Conservation (phyloP, 2,888 invertebrate genomes). For the Terebella lapidaria region DNA sequence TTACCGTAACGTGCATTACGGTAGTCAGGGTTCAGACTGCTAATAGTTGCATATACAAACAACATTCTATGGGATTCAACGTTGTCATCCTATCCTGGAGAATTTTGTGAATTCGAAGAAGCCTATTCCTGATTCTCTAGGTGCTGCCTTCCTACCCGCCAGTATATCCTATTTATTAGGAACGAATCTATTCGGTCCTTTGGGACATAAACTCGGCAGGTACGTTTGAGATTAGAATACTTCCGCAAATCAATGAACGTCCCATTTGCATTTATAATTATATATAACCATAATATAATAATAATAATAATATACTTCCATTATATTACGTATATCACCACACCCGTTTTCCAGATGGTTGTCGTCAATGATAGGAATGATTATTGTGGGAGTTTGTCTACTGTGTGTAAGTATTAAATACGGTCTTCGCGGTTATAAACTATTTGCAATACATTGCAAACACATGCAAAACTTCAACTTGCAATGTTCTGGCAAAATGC, state of each 20-base stretch:
- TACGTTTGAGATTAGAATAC: constrained; percentile 31
- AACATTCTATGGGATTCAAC: no score
- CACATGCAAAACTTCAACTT: no score
- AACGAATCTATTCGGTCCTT: constrained; percentile 93
- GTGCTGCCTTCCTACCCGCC: constrained; percentile 91
- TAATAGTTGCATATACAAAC: no score
- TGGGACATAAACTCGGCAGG: constrained; percentile 94
- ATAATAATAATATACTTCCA: background rate
- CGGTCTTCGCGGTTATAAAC: no score
- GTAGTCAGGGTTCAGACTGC: no score
- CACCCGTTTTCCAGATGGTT: constrained; percentile 68
- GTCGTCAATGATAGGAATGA: constrained; percentile 85
- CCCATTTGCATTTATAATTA: background rate
- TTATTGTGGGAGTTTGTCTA: constrained; percentile 89
- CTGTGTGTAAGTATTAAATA: constrained; percentile 86
- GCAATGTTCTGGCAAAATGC: no score
- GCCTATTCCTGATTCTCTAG: constrained; percentile 10
- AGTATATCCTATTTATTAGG: constrained; percentile 95
- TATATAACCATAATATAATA: background rate
- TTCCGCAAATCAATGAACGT: no score
- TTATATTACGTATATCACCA: background rate
- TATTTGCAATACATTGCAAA: no score
- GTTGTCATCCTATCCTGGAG: background rate
- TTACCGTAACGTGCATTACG: no score
- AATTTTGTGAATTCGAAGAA: background rate